A percentile compares a stretch with the other conserved stretches of the same genome.
Evolutionary conservation across 2,888 invertebrate species (phyloP).

Genomic region (Cryptophagus acutangulus): DNA sequence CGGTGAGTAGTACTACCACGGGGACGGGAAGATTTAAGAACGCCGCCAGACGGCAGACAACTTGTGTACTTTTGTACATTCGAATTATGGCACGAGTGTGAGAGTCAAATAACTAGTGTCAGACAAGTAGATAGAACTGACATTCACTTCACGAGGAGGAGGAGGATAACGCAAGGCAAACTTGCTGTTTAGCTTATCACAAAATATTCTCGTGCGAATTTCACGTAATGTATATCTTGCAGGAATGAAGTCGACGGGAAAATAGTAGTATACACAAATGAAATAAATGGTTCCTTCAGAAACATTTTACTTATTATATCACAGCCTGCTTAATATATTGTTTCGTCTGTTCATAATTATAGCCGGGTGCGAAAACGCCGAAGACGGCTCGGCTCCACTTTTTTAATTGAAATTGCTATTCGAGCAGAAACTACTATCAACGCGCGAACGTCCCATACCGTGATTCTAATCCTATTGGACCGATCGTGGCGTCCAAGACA

Average conservation of each 20-base stretch:
- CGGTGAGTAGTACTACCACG: too few relatives aligned
- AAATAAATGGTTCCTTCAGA: constrained; percentile 12
- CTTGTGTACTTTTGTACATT: too few relatives aligned
- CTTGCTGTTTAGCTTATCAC: constrained; percentile 29
- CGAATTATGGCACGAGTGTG: too few relatives aligned
- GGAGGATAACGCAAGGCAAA: too few relatives aligned
- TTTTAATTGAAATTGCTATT: constrained; percentile 35
- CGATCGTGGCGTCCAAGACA: constrained; percentile 38
- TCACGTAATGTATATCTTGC: constrained; percentile 28
- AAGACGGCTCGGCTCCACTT: constrained; percentile 16
- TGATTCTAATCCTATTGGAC: constrained; percentile 30
- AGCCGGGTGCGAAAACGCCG: background rate
- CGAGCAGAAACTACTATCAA: constrained; percentile 35
- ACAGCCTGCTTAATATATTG: constrained; percentile 3
- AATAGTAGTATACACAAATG: constrained; percentile 8
- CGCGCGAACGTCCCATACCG: constrained; percentile 24
- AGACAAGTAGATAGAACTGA: constrained; percentile 34
- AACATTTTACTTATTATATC: constrained; percentile 11
- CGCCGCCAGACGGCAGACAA: constrained; percentile 34
- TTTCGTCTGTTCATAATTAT: constrained; percentile 1
- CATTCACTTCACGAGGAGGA: too few relatives aligned
- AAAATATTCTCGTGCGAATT: constrained; percentile 31
- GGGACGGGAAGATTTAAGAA: too few relatives aligned
- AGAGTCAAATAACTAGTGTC: constrained; percentile 38
- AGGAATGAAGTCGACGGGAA: constrained; percentile 24